phyloP scores from a whole-genome alignment of 2,888 invertebrate species.

The Ypsolopha scabrella region DNA sequence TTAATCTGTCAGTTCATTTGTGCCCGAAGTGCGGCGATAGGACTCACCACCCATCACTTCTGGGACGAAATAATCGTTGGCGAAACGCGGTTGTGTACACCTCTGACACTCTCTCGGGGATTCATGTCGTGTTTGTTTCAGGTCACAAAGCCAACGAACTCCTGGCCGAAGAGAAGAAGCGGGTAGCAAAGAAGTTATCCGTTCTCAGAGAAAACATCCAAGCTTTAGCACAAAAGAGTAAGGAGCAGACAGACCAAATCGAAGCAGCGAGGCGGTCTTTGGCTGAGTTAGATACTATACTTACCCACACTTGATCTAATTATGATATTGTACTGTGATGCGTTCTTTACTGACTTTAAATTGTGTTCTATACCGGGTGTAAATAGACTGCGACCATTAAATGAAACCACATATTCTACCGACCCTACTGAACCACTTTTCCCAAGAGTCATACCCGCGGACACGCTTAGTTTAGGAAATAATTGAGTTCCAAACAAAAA shows the following conservation, averaged over 20 bases:
- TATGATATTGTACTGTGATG: no score
- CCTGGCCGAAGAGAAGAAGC: conserved; percentile 32
- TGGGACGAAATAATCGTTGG: neutral
- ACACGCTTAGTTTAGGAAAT: no score
- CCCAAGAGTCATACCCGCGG: no score
- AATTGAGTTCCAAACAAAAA: no score
- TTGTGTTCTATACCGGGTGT: no score
- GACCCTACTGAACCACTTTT: no score
- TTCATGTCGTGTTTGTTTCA: conserved; percentile 11
- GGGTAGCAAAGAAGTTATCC: conserved; percentile 22
- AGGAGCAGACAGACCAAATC: conserved; percentile 31
- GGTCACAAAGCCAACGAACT: conserved; percentile 35
- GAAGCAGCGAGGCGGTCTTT: conserved; percentile 23
- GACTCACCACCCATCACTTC: neutral
- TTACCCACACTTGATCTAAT: conserved; percentile 13
- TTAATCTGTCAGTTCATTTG: no score
- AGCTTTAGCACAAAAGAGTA: conserved; percentile 25
- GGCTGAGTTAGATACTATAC: conserved; percentile 36
- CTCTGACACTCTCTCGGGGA: no score
- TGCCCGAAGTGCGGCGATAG: no score
- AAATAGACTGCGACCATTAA: no score
- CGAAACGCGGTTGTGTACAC: neutral
- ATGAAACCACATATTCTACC: no score
- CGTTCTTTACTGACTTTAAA: no score
- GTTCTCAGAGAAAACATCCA: conserved; percentile 29